These are phyloP conservation scores for Diadema setosum DNA, from an alignment of 35 echinoderm and acorn worm genomes.

Conservation along the genomic window DNA sequence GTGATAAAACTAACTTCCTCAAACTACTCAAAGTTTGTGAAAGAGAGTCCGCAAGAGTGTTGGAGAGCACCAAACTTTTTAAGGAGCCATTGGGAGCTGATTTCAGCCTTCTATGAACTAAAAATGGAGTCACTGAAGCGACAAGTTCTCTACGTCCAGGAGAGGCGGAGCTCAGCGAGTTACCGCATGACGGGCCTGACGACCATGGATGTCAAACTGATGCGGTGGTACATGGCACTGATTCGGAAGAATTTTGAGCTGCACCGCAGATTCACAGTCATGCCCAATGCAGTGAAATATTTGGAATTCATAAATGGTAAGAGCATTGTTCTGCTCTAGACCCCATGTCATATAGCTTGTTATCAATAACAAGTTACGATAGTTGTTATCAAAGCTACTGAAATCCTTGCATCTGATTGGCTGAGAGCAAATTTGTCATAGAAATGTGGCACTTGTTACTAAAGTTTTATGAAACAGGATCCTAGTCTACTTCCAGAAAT, in stretches of 20 bases:
- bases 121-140: not conserved
- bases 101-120: not conserved
- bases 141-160: not conserved
- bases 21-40: no score
- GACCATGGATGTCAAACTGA: not conserved
- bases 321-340: not conserved
- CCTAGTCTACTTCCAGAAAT: no score
- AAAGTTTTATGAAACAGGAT: no score
- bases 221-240: not conserved
- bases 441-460: no score
- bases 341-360: no score
- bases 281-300: not conserved
- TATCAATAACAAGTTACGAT: no score
- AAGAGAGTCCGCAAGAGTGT: not conserved
- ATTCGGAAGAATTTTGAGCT: not conserved
- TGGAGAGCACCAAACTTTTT: not conserved
- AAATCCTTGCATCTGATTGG: no score
- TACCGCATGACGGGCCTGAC: not conserved
- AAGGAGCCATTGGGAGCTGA: not conserved
- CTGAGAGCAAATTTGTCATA: no score
- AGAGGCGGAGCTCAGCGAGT: not conserved
- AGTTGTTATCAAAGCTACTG: no score
- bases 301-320: not conserved
- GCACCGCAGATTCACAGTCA: not conserved
- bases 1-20: no score